phyloP scores from a whole-genome alignment of 2,888 invertebrate species.

The Agelastica alni region DNA sequence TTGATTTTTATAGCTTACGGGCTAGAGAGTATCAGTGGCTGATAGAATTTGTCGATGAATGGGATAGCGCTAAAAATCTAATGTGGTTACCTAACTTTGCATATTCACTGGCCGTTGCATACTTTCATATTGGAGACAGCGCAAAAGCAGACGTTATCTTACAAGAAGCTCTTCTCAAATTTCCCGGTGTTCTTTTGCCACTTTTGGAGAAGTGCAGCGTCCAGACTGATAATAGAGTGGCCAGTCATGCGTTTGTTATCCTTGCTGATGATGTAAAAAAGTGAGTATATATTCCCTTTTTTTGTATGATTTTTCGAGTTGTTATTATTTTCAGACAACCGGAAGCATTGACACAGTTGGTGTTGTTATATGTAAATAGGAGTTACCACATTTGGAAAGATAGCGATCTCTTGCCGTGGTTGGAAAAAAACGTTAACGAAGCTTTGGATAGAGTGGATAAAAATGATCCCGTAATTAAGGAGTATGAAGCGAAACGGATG shows the following conservation, averaged over 20 bases:
- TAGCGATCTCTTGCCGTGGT: slow-evolving; percentile 71
- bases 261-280: slow-evolving; percentile 46
- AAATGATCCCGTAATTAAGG: slow-evolving; percentile 64
- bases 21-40: slow-evolving; percentile 75
- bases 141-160: slow-evolving; percentile 64
- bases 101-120: slow-evolving; percentile 75
- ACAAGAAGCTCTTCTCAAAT: slow-evolving; percentile 80
- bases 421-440: slow-evolving; percentile 71
- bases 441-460: slow-evolving; percentile 68
- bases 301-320: not conserved
- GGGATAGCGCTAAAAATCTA: slow-evolving; percentile 68
- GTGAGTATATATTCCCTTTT: no score
- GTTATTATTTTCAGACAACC: slow-evolving; percentile 60
- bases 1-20: slow-evolving; percentile 83
- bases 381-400: slow-evolving; percentile 81
- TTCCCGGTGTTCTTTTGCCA: slow-evolving; percentile 74
- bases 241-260: slow-evolving; percentile 60
- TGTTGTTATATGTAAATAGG: slow-evolving; percentile 74
- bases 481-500: slow-evolving; percentile 65
- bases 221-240: slow-evolving; percentile 68
- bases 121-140: slow-evolving; percentile 62
- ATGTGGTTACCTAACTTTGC: slow-evolving; percentile 87
- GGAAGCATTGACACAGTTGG: slow-evolving; percentile 69
- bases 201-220: slow-evolving; percentile 78
- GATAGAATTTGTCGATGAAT: slow-evolving; percentile 58